Percentiles rank a stretch among this genome's conserved stretches.
Evolutionary conservation across 2,888 invertebrate genomes (phyloP).

Genomic region (Amblyjoppa fuscipennis): DNA sequence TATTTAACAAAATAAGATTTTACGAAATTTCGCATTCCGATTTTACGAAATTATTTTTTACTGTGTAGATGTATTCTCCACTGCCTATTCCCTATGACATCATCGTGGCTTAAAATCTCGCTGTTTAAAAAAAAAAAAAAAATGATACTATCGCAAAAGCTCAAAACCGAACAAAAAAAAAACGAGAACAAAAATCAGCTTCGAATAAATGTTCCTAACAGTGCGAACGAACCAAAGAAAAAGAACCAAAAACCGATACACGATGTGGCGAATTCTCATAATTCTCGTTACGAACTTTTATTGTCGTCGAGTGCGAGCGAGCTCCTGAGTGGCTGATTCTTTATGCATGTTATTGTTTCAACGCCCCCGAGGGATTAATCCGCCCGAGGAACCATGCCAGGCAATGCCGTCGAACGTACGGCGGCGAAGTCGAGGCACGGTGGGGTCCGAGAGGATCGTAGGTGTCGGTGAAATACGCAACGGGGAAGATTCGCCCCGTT

Average conservation of each 20-base stretch:
- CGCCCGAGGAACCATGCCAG: constrained; percentile 33
- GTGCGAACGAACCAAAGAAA: background rate
- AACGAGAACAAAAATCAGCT: background rate
- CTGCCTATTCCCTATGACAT: background rate
- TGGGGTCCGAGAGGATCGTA: background rate
- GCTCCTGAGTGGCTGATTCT: constrained; percentile 14
- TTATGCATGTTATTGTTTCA: constrained; percentile 43
- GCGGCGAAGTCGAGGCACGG: background rate
- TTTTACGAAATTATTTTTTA: no score
- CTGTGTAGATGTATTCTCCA: no score
- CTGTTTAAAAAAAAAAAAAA: background rate
- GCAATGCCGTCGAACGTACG: constrained; percentile 22
- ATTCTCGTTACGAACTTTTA: background rate
- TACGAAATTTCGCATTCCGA: no score
- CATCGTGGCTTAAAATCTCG: no score
- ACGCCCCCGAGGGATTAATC: constrained; percentile 50
- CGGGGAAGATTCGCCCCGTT: constrained; percentile 16
- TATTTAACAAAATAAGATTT: no score
- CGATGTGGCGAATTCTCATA: background rate
- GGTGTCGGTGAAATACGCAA: constrained; percentile 26
- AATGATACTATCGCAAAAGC: no score
- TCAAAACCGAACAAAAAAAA: background rate
- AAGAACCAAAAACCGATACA: background rate
- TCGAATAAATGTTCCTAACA: background rate
- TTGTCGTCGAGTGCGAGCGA: background rate